Percentiles rank a stretch among this genome's conserved stretches.
These are phyloP conservation scores for Horisme vitalbata DNA, from an alignment of 2,888 invertebrate genomes.

Conservation along the genomic window DNA sequence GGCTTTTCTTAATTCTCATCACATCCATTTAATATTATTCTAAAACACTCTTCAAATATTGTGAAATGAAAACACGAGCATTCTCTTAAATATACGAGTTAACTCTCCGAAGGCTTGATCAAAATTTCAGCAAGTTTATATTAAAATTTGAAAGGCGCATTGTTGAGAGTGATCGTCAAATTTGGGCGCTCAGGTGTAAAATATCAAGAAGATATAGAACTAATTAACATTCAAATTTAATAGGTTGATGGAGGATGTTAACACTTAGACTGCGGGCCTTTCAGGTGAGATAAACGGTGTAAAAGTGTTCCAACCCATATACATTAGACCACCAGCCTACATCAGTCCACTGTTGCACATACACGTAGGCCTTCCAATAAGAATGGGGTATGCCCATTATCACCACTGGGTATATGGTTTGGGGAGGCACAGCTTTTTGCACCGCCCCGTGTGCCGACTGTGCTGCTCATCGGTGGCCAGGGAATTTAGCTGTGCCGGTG, in stretches of 20 bases:
- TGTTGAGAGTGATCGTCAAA: conserved; percentile 22
- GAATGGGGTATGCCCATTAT: too few relatives aligned
- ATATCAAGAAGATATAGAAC: conserved; percentile 36
- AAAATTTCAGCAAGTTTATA: conserved; percentile 25
- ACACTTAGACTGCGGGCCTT: too few relatives aligned
- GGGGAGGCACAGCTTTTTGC: too few relatives aligned
- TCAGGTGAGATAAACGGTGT: too few relatives aligned
- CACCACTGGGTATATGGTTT: too few relatives aligned
- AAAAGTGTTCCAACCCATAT: too few relatives aligned
- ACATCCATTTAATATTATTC: conserved; percentile 2
- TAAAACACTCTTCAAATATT: conserved; percentile 6
- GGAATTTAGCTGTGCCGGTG: too few relatives aligned
- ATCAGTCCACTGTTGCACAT: too few relatives aligned
- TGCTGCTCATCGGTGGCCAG: too few relatives aligned
- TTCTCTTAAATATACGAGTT: conserved; percentile 8
- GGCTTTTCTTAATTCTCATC: not conserved
- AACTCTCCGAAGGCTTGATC: conserved; percentile 14
- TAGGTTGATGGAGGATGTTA: conserved; percentile 19
- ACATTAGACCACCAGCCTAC: too few relatives aligned
- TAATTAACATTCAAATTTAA: conserved; percentile 49
- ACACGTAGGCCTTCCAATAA: too few relatives aligned
- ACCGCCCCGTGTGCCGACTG: too few relatives aligned
- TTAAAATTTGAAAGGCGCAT: conserved; percentile 19
- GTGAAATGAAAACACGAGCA: conserved; percentile 1
- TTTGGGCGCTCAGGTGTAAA: conserved; percentile 30